Evolutionary conservation across 2,113 vertebrate species (phyloP).

Genomic region (Xyliphius kryptos): DNA sequence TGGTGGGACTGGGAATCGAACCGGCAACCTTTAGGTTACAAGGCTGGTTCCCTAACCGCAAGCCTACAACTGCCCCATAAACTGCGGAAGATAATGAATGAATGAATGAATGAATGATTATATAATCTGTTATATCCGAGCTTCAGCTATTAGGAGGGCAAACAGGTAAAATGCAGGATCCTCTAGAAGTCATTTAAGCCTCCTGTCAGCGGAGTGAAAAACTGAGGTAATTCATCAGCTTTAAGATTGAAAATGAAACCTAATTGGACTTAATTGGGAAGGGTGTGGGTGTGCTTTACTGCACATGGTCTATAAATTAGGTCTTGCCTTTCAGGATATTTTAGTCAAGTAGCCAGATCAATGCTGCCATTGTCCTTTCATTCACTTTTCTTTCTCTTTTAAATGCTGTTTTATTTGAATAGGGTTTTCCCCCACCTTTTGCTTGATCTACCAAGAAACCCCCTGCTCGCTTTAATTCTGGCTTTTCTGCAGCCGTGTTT

Average conservation of each 20-base stretch:
- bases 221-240: background rate
- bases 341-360: slow-evolving; percentile 7
- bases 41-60: too few species aligned
- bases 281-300: slow-evolving; percentile 1
- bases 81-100: too few species aligned
- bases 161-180: background rate
- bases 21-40: too few species aligned
- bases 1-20: too few species aligned
- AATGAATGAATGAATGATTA: too few species aligned
- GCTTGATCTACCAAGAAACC: slow-evolving; percentile 24
- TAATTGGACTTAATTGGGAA: background rate
- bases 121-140: background rate
- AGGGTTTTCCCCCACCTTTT: slow-evolving; percentile 47
- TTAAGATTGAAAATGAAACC: background rate
- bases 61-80: too few species aligned
- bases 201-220: background rate
- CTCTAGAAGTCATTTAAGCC: background rate
- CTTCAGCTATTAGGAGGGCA: background rate
- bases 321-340: slow-evolving; percentile 7
- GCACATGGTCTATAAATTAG: background rate
- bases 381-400: slow-evolving; percentile 8
- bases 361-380: slow-evolving; percentile 7
- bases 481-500: slow-evolving; percentile 33
- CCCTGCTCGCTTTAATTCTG: slow-evolving; percentile 38
- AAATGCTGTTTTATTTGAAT: slow-evolving; percentile 56